Conservation (phyloP, 2,888 invertebrate genomes). For the Unio delphinus region DNA sequence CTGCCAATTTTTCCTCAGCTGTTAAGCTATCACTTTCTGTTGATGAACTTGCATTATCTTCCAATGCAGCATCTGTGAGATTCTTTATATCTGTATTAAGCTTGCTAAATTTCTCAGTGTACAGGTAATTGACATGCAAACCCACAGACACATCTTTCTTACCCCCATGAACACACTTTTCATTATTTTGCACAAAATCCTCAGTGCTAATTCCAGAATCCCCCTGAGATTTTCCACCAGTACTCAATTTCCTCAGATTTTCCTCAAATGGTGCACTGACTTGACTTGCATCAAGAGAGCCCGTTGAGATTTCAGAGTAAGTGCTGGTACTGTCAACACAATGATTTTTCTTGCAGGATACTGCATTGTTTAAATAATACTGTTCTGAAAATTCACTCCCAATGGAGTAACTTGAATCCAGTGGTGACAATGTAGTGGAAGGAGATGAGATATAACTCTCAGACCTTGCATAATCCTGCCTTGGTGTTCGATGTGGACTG, state of each 20-base stretch:
- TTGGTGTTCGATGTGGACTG: constrained; percentile 56
- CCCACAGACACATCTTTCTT: constrained; percentile 47
- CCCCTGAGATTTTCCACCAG: constrained; percentile 44
- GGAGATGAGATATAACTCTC: constrained; percentile 43
- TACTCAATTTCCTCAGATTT: constrained; percentile 38
- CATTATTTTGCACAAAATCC: constrained; percentile 57
- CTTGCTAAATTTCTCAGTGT: constrained; percentile 39
- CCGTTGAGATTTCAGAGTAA: constrained; percentile 49
- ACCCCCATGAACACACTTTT: constrained; percentile 39
- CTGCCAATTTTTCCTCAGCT: constrained; percentile 59
- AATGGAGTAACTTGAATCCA: constrained; percentile 43
- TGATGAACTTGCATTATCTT: constrained; percentile 33
- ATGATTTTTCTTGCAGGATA: constrained; percentile 29
- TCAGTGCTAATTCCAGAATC: constrained; percentile 53
- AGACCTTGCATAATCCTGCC: constrained; percentile 59
- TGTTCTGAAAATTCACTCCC: constrained; percentile 33
- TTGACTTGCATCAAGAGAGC: constrained; percentile 44
- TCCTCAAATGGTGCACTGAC: constrained; percentile 45
- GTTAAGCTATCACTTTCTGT: constrained; percentile 53
- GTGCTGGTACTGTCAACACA: constrained; percentile 50
- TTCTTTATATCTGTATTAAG: constrained; percentile 42
- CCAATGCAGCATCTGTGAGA: constrained; percentile 23
- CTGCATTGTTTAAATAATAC: constrained; percentile 16
- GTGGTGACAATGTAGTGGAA: constrained; percentile 41
- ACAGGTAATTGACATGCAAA: constrained; percentile 59